These are phyloP conservation scores for Tuberolachnus salignus DNA, from an alignment of 2,888 invertebrate genomes.

Conservation along the genomic window DNA sequence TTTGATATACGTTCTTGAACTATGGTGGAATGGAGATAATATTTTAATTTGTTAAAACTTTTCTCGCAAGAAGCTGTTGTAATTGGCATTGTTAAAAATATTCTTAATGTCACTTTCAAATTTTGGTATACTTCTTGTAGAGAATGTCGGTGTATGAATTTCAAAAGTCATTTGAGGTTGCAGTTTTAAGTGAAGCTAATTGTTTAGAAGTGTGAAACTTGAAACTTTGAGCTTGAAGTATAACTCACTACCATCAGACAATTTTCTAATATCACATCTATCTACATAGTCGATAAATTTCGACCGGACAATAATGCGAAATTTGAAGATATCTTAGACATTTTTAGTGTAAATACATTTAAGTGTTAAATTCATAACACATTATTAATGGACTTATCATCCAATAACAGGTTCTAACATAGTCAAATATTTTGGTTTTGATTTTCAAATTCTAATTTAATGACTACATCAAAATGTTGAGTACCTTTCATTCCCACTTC, in stretches of 20 bases:
- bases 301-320: not conserved
- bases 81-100: not conserved
- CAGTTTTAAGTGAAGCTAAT: no score
- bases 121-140: slow-evolving; percentile 9
- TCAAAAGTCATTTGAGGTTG: no score
- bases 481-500: no score
- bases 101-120: slow-evolving; percentile 17
- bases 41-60: not conserved
- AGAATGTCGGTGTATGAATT: no score
- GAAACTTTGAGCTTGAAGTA: not conserved
- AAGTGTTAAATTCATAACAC: not conserved
- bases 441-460: not conserved
- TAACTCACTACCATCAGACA: not conserved
- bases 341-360: no score
- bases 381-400: not conserved
- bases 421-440: not conserved
- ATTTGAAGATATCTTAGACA: slow-evolving; percentile 7
- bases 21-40: not conserved
- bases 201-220: no score
- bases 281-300: not conserved
- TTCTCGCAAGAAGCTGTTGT: not conserved
- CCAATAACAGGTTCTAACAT: not conserved
- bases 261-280: not conserved
- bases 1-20: not conserved
- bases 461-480: not conserved